Conservation (phyloP, 2,113 vertebrate species). For the Eurypyga helias region DNA sequence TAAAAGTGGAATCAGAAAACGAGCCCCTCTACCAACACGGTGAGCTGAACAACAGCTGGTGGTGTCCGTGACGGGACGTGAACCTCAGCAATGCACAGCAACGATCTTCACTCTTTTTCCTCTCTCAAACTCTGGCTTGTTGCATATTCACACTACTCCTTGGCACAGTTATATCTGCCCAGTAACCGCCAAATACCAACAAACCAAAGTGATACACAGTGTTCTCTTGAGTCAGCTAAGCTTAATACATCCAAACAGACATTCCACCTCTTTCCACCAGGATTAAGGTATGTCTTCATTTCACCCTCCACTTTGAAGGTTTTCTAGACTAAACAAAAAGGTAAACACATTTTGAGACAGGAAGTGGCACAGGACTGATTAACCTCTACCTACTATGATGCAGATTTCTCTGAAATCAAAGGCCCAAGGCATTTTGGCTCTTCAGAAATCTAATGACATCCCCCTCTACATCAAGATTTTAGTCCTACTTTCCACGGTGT, state of each 20-base stretch:
- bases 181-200: neutral
- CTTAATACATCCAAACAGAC: neutral
- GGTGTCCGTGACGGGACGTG: neutral
- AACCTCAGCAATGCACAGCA: neutral
- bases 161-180: neutral
- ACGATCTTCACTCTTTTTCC: neutral
- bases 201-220: neutral
- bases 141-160: neutral
- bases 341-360: neutral
- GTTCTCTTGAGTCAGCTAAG: neutral
- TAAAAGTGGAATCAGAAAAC: neutral
- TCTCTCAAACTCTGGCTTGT: neutral
- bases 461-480: neutral
- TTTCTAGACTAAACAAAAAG: neutral
- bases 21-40: neutral
- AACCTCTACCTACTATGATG: neutral
- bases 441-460: neutral
- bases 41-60: neutral
- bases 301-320: neutral
- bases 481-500: neutral
- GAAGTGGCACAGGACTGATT: neutral
- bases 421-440: neutral
- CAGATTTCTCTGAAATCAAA: neutral
- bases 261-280: neutral
- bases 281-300: neutral